Conservation (phyloP, 92 coral and sea anemone genomes). For the Parazoanthus swiftii region DNA sequence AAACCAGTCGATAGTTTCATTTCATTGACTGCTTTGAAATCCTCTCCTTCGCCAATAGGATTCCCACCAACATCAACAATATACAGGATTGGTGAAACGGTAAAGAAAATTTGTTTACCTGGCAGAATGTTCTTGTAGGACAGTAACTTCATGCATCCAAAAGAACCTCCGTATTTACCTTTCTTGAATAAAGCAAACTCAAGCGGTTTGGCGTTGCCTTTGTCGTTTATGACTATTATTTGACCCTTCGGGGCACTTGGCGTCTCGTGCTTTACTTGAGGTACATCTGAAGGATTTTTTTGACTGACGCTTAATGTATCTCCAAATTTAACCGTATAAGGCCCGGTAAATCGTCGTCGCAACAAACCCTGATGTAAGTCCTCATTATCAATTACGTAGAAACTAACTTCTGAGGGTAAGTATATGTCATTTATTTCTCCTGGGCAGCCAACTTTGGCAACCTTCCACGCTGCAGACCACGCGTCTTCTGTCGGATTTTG, state of each 20-base stretch:
- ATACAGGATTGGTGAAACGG: neutral
- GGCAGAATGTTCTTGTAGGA: conserved; percentile 2
- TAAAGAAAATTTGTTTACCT: neutral
- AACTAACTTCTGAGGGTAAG: conserved; percentile 9
- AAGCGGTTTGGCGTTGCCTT: conserved; percentile 10
- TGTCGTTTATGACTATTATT: neutral
- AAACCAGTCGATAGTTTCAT: neutral
- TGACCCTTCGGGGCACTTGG: neutral
- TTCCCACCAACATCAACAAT: conserved; percentile 6
- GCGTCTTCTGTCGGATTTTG: neutral
- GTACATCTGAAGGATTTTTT: conserved; percentile 1
- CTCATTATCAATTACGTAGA: neutral
- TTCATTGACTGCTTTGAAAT: conserved; percentile 21
- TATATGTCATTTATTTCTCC: neutral
- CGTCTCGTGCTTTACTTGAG: neutral
- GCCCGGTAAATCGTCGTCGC: neutral
- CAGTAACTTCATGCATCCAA: neutral
- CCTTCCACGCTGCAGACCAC: conserved; percentile 17
- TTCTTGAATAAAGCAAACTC: conserved; percentile 26
- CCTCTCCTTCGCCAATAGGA: neutral
- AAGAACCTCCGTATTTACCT: neutral
- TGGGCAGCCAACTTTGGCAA: conserved; percentile 3
- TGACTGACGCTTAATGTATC: neutral
- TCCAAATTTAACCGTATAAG: neutral
- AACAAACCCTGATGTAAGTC: neutral